These are phyloP conservation scores for Neodiprion pinetum DNA, from an alignment of 1,140 invertebrate species.

Conservation along the genomic window DNA sequence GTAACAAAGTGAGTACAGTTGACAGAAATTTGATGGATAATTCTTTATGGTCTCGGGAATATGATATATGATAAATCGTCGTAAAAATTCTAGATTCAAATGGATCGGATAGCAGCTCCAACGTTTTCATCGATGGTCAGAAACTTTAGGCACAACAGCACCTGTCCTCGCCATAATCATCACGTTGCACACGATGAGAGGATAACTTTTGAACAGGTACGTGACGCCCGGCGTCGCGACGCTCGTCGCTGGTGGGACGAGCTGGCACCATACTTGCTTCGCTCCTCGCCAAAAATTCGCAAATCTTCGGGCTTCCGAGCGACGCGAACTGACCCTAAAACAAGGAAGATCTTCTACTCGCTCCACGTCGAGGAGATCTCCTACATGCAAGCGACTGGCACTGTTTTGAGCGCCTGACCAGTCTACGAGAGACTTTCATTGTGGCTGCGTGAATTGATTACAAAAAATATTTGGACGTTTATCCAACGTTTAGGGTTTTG, in stretches of 20 bases:
- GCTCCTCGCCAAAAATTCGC: conserved; percentile 26
- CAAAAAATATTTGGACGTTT: too few species aligned
- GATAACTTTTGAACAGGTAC: conserved; percentile 31
- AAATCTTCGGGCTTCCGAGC: conserved; percentile 36
- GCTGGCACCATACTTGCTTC: conserved; percentile 36
- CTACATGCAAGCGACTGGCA: conserved; percentile 1
- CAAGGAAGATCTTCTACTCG: conserved; percentile 42
- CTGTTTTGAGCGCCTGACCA: neutral
- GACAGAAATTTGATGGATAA: neutral
- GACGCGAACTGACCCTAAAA: conserved; percentile 41
- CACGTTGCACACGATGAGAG: conserved; percentile 34
- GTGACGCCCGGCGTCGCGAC: conserved; percentile 36
- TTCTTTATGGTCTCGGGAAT: conserved; percentile 11
- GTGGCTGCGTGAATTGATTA: too few species aligned
- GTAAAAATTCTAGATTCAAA: conserved; percentile 42
- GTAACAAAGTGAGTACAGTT: conserved; percentile 39
- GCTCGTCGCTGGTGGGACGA: conserved; percentile 49
- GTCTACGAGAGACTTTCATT: too few species aligned
- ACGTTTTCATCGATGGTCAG: conserved; percentile 58
- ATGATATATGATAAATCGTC: conserved; percentile 35
- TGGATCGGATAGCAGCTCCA: conserved; percentile 61
- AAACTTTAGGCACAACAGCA: conserved; percentile 14
- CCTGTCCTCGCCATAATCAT: conserved; percentile 44
- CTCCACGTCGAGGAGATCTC: conserved; percentile 30
- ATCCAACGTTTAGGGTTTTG: too few species aligned